Percentiles rank a stretch among this genome's conserved stretches.
Conservation (phyloP, 2,888 invertebrate species). For the Cryptus viduatorius region DNA sequence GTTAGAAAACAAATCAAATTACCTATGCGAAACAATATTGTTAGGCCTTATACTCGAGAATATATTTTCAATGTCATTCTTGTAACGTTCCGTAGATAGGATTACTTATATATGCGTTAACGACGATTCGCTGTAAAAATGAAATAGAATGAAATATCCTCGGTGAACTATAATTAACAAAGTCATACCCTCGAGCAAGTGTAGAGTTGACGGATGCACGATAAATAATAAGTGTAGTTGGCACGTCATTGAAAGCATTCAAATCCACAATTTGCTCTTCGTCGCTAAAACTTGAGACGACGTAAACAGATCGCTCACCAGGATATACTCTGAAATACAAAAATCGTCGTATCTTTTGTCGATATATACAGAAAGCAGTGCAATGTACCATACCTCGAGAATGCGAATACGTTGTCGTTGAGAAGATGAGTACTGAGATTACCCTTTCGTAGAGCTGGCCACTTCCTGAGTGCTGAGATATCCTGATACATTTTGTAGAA, state of each 20-base stretch:
- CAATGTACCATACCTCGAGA: conserved; percentile 71
- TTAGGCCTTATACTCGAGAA: background rate
- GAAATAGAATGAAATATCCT: background rate
- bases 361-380: background rate
- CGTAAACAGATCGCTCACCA: conserved; percentile 81
- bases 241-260: conserved; percentile 85
- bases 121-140: background rate
- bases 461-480: conserved; percentile 87
- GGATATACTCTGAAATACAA: conserved; percentile 82
- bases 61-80: background rate
- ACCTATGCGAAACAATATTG: background rate
- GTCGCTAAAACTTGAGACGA: conserved; percentile 87
- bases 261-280: conserved; percentile 86
- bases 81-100: background rate
- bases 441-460: conserved; percentile 86
- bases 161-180: background rate
- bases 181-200: conserved; percentile 66
- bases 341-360: background rate
- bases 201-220: conserved; percentile 82
- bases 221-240: conserved; percentile 85
- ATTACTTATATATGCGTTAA: no score
- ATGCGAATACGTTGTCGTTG: conserved; percentile 86
- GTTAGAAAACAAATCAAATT: conserved; percentile 35
- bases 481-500: conserved; percentile 89
- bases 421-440: conserved; percentile 87